Evolutionary conservation across 2,113 vertebrate genomes (phyloP).

Genomic region (Rhabdornis inornatus): DNA sequence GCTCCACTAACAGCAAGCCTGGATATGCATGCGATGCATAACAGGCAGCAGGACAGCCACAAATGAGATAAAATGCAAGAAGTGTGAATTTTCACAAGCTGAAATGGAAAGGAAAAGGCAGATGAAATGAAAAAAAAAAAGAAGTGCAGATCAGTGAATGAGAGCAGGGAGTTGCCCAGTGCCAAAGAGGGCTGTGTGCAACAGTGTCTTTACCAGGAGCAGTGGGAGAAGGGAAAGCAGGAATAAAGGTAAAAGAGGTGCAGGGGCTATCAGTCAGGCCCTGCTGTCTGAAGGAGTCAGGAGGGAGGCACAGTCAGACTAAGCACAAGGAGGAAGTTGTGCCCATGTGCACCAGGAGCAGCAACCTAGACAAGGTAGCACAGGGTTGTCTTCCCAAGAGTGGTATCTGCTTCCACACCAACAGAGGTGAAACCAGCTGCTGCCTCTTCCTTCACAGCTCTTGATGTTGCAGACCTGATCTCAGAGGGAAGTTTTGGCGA

Average conservation of each 20-base stretch:
- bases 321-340: neutral
- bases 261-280: neutral
- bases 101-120: neutral
- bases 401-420: neutral
- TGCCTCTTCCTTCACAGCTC: neutral
- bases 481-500: neutral
- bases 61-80: neutral
- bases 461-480: neutral
- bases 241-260: neutral
- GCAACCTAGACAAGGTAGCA: neutral
- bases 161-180: neutral
- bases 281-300: neutral
- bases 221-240: neutral
- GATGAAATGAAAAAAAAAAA: neutral
- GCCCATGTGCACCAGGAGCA: fast-evolving
- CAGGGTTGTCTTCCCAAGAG: neutral
- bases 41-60: neutral
- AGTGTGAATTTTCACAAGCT: neutral
- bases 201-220: neutral
- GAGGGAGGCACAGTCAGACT: fast-evolving
- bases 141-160: neutral
- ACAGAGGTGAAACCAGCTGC: neutral
- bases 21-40: neutral
- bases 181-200: neutral
- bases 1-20: neutral